Conservation (phyloP, 2,797 vertebrate species). For the Hippoglossus hippoglossus region DNA sequence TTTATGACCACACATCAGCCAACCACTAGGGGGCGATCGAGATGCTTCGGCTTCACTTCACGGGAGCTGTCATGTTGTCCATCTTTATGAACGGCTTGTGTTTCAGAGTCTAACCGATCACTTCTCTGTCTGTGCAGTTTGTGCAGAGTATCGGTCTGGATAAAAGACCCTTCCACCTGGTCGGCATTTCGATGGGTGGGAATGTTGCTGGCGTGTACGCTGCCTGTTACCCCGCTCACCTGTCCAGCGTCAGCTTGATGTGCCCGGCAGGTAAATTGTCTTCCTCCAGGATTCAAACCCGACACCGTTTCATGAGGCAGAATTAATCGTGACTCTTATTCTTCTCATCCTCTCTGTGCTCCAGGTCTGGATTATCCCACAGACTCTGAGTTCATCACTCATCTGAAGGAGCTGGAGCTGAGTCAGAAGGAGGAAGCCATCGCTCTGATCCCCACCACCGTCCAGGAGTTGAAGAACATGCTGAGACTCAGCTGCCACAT, state of each 20-base stretch:
- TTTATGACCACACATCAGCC: too few species aligned
- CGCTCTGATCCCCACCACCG: slow-evolving; percentile 66
- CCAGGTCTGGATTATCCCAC: slow-evolving; percentile 69
- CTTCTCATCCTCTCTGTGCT: neutral
- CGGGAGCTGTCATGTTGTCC: too few species aligned
- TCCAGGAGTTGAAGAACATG: slow-evolving; percentile 62
- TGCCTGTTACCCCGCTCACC: slow-evolving; percentile 37
- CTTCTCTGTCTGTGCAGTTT: slow-evolving; percentile 44
- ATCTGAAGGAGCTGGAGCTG: slow-evolving; percentile 62
- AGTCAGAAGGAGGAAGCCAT: slow-evolving; percentile 28
- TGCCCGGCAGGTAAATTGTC: slow-evolving; percentile 69
- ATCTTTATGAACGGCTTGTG: too few species aligned
- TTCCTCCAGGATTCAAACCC: neutral
- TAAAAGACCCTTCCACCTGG: slow-evolving; percentile 66
- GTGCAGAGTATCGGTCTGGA: slow-evolving; percentile 68
- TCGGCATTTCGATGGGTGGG: slow-evolving; percentile 75
- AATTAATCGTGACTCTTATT: neutral
- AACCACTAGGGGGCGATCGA: too few species aligned
- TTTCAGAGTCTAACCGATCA: neutral
- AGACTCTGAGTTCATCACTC: slow-evolving; percentile 60
- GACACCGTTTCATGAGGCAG: neutral
- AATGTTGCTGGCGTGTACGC: slow-evolving; percentile 71
- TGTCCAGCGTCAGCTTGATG: slow-evolving; percentile 64
- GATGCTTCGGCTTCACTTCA: too few species aligned
- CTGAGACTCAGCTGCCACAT: slow-evolving; percentile 60